Evolutionary conservation across 2,113 vertebrate genomes (phyloP).

Genomic region (Cynopterus brachyotis): DNA sequence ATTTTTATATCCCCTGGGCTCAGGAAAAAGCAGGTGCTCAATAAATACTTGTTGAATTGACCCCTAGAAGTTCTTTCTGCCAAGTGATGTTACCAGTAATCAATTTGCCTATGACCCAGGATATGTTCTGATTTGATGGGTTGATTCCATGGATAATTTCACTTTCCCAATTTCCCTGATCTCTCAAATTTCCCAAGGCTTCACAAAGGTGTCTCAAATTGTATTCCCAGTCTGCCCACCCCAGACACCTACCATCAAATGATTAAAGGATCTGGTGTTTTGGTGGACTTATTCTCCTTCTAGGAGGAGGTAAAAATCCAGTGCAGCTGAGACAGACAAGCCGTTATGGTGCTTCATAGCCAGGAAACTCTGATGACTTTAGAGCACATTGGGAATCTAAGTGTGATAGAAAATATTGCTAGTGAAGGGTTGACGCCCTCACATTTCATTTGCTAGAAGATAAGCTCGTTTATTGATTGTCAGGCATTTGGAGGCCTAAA

Average conservation of each 20-base stretch:
- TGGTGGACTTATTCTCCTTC: neutral
- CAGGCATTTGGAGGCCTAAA: fast-evolving
- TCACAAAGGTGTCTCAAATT: neutral
- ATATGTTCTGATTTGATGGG: neutral
- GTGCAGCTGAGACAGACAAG: slow-evolving; percentile 21
- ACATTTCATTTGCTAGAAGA: neutral
- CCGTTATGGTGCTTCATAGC: neutral
- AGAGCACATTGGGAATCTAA: slow-evolving; percentile 12
- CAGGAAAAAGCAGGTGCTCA: neutral
- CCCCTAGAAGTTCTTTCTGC: neutral
- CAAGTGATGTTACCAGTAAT: neutral
- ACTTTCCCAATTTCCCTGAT: neutral
- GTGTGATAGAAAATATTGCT: neutral
- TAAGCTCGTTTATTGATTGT: neutral
- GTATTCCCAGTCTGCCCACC: neutral
- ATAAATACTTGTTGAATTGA: neutral
- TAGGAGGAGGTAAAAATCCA: neutral
- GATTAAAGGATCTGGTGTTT: slow-evolving; percentile 12
- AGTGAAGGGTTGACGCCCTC: neutral
- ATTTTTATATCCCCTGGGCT: neutral
- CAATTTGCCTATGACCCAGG: neutral
- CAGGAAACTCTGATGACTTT: neutral
- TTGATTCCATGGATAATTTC: neutral
- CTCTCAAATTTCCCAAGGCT: slow-evolving; percentile 5
- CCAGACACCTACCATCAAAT: slow-evolving; percentile 20